Conservation (phyloP, 2,113 vertebrate species). For the Chlorodrepanis virens region DNA sequence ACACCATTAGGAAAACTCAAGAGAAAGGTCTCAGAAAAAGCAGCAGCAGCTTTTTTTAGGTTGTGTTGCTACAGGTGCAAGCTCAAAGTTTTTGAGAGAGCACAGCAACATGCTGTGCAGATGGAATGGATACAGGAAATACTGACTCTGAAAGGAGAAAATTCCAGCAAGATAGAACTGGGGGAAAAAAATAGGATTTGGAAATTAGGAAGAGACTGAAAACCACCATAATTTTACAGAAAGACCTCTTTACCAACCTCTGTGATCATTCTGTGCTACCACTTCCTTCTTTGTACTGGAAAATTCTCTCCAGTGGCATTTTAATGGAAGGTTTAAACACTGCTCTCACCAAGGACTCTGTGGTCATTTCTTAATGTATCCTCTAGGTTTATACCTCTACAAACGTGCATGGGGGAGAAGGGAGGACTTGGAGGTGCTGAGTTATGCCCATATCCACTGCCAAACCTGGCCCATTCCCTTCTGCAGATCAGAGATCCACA, state of each 20-base stretch:
- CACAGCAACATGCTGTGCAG: background rate
- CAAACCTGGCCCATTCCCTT: background rate
- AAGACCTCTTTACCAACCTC: background rate
- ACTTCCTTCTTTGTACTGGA: background rate
- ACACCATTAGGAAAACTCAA: background rate
- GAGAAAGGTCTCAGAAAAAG: background rate
- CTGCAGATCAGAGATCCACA: background rate
- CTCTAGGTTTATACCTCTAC: background rate
- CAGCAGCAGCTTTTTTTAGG: background rate
- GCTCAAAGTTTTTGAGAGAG: background rate
- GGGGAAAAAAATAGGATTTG: background rate
- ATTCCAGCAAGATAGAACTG: background rate
- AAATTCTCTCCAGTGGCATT: background rate
- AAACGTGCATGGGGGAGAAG: background rate
- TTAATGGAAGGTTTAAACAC: background rate
- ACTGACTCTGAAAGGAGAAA: background rate
- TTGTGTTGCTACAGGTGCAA: background rate
- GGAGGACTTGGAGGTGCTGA: background rate
- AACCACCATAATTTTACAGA: background rate
- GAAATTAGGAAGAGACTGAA: background rate
- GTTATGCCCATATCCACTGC: background rate
- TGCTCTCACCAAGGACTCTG: background rate
- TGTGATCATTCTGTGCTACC: background rate
- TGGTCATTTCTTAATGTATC: background rate
- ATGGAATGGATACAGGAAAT: background rate